phyloP scores from a whole-genome alignment of 2,797 vertebrate genomes.

The Iguana delicatissima region DNA sequence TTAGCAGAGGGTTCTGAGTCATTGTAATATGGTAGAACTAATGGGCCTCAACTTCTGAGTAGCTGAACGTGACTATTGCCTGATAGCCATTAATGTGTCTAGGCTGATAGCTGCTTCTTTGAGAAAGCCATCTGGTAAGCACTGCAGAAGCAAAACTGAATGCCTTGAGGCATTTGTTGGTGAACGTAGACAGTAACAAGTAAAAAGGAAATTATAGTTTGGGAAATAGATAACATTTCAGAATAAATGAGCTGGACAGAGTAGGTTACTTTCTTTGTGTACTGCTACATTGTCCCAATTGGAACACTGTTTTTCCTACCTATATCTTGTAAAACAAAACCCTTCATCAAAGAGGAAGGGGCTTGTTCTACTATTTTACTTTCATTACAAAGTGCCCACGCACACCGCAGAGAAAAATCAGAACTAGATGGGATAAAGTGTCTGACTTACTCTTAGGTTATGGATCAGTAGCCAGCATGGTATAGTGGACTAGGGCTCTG shows the following conservation, averaged over 20 bases:
- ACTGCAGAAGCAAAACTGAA: slow-evolving; percentile 34
- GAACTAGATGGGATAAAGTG: neutral
- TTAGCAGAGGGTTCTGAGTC: slow-evolving; percentile 39
- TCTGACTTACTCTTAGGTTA: neutral
- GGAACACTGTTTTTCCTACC: slow-evolving; percentile 11
- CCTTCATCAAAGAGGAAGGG: slow-evolving; percentile 12
- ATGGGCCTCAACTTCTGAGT: slow-evolving; percentile 35
- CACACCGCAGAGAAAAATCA: neutral
- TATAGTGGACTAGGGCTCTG: no score
- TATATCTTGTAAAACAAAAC: slow-evolving; percentile 32
- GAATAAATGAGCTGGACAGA: slow-evolving; percentile 27
- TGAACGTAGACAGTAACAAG: slow-evolving; percentile 27
- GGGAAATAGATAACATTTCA: slow-evolving; percentile 43
- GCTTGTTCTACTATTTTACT: neutral
- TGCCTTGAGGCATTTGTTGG: slow-evolving; percentile 45
- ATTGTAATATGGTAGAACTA: slow-evolving; percentile 49
- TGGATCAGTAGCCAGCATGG: neutral
- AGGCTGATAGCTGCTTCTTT: slow-evolving; percentile 48
- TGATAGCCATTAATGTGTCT: slow-evolving; percentile 39
- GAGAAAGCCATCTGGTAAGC: slow-evolving; percentile 50
- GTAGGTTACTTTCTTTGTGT: slow-evolving; percentile 28
- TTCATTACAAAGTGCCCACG: neutral
- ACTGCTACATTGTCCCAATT: neutral
- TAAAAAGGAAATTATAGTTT: slow-evolving; percentile 49
- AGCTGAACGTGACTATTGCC: slow-evolving; percentile 48